Percentiles rank a stretch among this genome's conserved stretches.
Conservation (phyloP, 1,140 invertebrate genomes). For the Nymphalis io region DNA sequence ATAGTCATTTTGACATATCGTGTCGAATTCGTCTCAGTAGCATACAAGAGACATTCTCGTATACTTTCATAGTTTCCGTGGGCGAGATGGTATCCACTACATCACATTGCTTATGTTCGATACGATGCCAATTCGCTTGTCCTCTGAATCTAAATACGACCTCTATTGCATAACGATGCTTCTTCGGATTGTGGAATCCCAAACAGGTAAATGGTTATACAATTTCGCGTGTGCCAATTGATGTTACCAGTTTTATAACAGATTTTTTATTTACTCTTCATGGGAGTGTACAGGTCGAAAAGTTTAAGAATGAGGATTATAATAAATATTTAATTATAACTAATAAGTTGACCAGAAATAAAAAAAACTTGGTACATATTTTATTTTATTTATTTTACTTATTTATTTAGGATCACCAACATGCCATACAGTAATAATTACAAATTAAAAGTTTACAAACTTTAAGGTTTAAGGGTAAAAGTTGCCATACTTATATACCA, state of each 20-base stretch:
- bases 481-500: no score
- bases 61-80: constrained; percentile 61
- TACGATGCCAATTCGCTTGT: constrained; percentile 47
- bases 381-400: no score
- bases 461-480: no score
- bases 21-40: constrained; percentile 37
- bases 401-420: no score
- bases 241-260: constrained; percentile 18
- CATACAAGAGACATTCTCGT: constrained; percentile 32
- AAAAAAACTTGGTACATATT: no score
- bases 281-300: neutral
- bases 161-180: constrained; percentile 25
- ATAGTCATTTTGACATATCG: constrained; percentile 19
- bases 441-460: no score
- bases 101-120: constrained; percentile 45
- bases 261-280: neutral
- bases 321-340: neutral
- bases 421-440: no score
- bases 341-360: no score
- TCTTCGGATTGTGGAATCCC: constrained; percentile 33
- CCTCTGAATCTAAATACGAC: constrained; percentile 54
- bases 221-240: constrained; percentile 33
- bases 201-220: constrained; percentile 36
- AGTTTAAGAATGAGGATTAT: neutral
- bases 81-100: constrained; percentile 59